These are phyloP conservation scores for Megalurothrips usitatus DNA, from an alignment of 2,888 invertebrate genomes.

Conservation along the genomic window DNA sequence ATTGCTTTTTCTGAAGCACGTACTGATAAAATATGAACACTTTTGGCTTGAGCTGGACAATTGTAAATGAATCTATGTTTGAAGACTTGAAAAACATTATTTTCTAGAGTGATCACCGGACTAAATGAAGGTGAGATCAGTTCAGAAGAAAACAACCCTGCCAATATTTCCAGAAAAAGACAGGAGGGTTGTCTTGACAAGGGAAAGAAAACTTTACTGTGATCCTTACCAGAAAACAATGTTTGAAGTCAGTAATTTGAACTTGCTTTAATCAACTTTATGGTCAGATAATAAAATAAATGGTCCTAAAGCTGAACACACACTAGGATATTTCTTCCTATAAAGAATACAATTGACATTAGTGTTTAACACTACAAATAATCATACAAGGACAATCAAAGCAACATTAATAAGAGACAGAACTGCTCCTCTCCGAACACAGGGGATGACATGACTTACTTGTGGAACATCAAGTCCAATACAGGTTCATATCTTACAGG, in stretches of 20 bases:
- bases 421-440: not conserved
- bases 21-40: not conserved
- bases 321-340: not conserved
- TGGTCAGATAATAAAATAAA: not conserved
- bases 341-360: constrained; percentile 14
- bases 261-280: not conserved
- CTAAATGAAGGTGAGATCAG: not conserved
- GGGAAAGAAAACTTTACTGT: not conserved
- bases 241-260: not conserved
- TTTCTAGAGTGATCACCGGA: not conserved
- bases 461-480: not conserved
- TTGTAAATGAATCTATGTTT: not conserved
- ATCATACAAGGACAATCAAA: not conserved
- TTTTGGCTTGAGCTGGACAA: not conserved
- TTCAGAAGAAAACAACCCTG: not conserved
- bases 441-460: not conserved
- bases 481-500: not conserved
- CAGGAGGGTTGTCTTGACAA: not conserved
- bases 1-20: not conserved
- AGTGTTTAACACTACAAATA: constrained; percentile 18
- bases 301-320: constrained; percentile 8
- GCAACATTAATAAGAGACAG: not conserved
- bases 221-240: not conserved
- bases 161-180: not conserved
- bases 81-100: not conserved